Evolutionary conservation across 2,113 vertebrate species (phyloP), one percentile per base, ranked within the genome.

Genomic region (Lethenteron camtschaticum): DNA sequence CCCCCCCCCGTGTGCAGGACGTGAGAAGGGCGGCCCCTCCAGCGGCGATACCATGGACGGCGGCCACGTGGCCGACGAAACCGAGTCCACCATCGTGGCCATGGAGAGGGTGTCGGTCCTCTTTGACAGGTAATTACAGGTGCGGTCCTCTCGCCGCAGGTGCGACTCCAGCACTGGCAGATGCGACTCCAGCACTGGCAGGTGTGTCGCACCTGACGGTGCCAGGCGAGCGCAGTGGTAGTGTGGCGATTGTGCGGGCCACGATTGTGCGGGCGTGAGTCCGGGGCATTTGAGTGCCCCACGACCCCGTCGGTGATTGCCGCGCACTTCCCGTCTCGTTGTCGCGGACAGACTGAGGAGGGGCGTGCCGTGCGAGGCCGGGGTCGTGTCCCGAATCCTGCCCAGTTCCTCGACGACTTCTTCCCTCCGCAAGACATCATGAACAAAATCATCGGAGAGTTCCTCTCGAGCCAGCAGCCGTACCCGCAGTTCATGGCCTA

Each of bases 81-180:
- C 86, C 2, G 94, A 99, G 75, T 95, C 94, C 0, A 83, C 96
- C 76, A 97, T 99, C 1, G 89, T 99, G 3, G 92, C 94, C 57
- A 99, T 99, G 94, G 92, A 99, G 76, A 83, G 92, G 2, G 90
- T 99, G 7, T 99, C 94, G 55, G 90, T 96, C 69, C 92, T 99
- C 57, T 99, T 99, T 9, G 94, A 99, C 79, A 88, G 92, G 94
- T 99, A 41, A 41, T 41, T 41, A 41, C 41, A 41, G 4, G 41
- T 41, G 41, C 41, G 41, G 41, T 41, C 41, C 41, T 41, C 41
- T 41, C 41, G 41, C 6, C 41, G 41, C 41, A 41, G 41, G 41
- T 41, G 41, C 41, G 41, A 41, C 41, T 41, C 41, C 5, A 41
- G 41, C 6, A 41, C 41, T 41, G 24, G 24, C 24, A 41, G 24